Percentiles rank a stretch among this genome's conserved stretches.
Conservation (phyloP, 2,113 vertebrate genomes). For the Paratilapia polleni region DNA sequence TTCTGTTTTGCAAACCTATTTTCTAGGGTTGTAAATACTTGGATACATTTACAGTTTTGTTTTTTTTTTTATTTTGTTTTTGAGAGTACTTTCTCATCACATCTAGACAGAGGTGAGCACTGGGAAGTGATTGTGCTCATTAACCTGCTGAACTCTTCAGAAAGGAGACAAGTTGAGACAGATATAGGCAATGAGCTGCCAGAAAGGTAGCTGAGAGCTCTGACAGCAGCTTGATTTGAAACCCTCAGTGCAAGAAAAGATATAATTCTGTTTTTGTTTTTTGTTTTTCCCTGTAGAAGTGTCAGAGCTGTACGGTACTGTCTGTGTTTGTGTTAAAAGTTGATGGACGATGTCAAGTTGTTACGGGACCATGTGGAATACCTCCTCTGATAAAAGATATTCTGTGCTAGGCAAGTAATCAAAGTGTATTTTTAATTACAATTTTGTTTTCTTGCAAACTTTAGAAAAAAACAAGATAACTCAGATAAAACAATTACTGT, state of each 20-base stretch:
- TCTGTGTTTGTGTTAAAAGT: slow-evolving; percentile 27
- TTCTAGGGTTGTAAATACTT: background rate
- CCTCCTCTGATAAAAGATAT: background rate
- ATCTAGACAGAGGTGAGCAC: slow-evolving; percentile 22
- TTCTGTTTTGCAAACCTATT: slow-evolving; percentile 14
- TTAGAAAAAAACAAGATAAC: background rate
- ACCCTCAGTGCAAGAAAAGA: slow-evolving; percentile 50
- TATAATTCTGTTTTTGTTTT: slow-evolving; percentile 47
- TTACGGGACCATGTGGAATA: slow-evolving; percentile 18
- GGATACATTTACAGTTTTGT: background rate
- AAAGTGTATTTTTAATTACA: background rate
- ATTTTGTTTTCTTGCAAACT: background rate
- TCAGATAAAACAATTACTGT: background rate
- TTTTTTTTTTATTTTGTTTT: slow-evolving; percentile 13
- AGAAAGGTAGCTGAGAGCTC: slow-evolving; percentile 49
- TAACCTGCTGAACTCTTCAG: slow-evolving; percentile 69
- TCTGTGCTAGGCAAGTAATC: background rate
- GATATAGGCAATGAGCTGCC: slow-evolving; percentile 59
- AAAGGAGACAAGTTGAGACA: slow-evolving; percentile 69
- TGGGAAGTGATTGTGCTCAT: slow-evolving; percentile 53
- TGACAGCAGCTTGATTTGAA: slow-evolving; percentile 66
- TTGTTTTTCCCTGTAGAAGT: slow-evolving; percentile 24
- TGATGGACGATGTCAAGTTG: slow-evolving; percentile 41
- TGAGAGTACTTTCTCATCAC: slow-evolving; percentile 20
- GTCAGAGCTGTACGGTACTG: slow-evolving; percentile 15